Conservation (phyloP, 1,140 invertebrate species). For the Atta texana region DNA sequence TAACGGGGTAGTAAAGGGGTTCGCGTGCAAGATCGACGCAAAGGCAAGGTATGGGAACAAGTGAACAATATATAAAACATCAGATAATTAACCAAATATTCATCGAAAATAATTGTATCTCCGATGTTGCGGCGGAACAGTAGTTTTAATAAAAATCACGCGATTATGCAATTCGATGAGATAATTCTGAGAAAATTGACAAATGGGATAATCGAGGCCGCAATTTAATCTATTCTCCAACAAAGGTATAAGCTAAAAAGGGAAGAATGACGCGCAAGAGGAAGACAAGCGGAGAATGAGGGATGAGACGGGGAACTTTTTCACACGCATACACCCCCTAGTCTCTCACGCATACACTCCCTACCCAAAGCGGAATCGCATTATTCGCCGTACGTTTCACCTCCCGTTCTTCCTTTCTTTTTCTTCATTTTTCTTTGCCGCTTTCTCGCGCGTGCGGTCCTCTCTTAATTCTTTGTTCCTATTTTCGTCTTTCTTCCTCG, state of each 20-base stretch:
- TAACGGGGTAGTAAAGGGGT: conserved; percentile 11
- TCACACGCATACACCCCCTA: conserved; percentile 34
- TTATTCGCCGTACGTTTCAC: conserved; percentile 72
- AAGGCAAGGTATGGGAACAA: conserved; percentile 6
- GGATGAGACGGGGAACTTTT: conserved; percentile 70
- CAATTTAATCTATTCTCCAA: conserved; percentile 52
- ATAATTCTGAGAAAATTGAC: background rate
- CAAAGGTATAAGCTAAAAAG: conserved; percentile 21
- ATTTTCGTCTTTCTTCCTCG: conserved; percentile 2
- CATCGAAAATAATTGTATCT: background rate
- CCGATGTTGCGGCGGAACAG: background rate
- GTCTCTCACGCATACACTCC: background rate
- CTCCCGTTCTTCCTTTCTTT: conserved; percentile 7
- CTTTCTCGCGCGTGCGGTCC: background rate
- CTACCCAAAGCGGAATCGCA: conserved; percentile 68
- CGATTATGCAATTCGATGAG: conserved; percentile 22
- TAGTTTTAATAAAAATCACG: background rate
- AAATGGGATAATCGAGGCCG: conserved; percentile 48
- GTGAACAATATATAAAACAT: conserved; percentile 26
- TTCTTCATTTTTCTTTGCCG: conserved; percentile 15
- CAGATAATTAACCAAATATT: conserved; percentile 24
- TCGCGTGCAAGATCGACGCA: conserved; percentile 9
- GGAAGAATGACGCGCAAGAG: background rate
- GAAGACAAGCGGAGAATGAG: conserved; percentile 57
- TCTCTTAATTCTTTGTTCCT: conserved; percentile 34